Conservation (phyloP, 2,113 vertebrate genomes). For the Herpetotheres cachinnans region DNA sequence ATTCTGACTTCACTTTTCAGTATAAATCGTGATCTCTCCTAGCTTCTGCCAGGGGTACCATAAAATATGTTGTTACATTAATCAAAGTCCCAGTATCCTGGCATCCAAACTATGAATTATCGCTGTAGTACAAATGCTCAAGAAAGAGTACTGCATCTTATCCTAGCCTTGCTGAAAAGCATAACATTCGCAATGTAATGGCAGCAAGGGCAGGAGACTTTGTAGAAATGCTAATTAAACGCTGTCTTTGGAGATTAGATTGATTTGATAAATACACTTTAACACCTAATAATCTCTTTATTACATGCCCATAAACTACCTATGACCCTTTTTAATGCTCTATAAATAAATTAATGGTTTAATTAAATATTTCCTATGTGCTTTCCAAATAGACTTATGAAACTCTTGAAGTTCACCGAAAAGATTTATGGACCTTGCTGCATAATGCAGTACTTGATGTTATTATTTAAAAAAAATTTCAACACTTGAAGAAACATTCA, state of each 20-base stretch:
- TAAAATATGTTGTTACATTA: conserved; percentile 45
- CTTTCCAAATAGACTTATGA: background rate
- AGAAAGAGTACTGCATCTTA: background rate
- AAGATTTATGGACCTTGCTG: background rate
- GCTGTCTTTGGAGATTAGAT: background rate
- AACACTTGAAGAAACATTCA: background rate
- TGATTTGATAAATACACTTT: conserved; percentile 8
- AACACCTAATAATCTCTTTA: background rate
- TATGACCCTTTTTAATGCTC: background rate
- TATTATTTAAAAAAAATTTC: background rate
- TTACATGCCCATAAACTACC: background rate
- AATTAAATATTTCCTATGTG: background rate
- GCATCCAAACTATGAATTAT: conserved; percentile 38
- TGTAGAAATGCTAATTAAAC: conserved; percentile 43
- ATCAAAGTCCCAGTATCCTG: conserved; percentile 49
- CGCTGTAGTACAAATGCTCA: conserved; percentile 40
- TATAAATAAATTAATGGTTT: background rate
- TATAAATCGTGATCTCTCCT: conserved; percentile 34
- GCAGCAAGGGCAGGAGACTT: conserved; percentile 7
- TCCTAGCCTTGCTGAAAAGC: background rate
- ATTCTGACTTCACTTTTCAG: conserved; percentile 30
- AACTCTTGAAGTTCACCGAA: background rate
- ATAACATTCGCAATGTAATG: background rate
- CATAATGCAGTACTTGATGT: background rate
- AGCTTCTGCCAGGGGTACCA: conserved; percentile 45